Evolutionary conservation across 2,888 invertebrate species (phyloP).

Genomic region (Rotaria macrura): DNA sequence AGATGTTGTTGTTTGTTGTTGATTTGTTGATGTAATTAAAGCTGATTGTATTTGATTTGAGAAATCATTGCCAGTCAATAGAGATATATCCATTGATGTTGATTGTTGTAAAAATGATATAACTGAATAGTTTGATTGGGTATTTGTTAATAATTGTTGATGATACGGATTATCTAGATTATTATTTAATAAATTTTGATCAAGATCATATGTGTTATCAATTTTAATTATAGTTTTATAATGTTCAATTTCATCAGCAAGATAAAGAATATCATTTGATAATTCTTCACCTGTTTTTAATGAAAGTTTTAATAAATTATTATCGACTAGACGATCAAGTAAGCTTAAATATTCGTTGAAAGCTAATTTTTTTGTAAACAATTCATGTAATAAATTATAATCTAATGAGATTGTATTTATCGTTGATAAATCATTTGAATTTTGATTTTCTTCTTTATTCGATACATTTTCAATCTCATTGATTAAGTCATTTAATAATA

Average conservation of each 20-base stretch:
- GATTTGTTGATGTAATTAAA: neutral
- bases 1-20: neutral
- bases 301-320: neutral
- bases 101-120: slow-evolving; percentile 5
- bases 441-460: neutral
- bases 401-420: neutral
- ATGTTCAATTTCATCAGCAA: slow-evolving; percentile 1
- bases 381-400: neutral
- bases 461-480: neutral
- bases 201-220: neutral
- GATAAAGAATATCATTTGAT: neutral
- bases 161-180: neutral
- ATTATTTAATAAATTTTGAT: neutral
- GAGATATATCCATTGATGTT: neutral
- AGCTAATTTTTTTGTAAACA: neutral
- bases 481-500: neutral
- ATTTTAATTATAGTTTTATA: neutral
- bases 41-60: neutral
- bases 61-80: neutral
- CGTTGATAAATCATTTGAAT: neutral
- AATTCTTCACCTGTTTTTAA: neutral
- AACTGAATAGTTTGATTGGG: slow-evolving; percentile 18
- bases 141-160: neutral
- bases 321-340: neutral
- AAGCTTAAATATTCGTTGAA: neutral